These are phyloP conservation scores for Salvelinus namaycush DNA, from an alignment of 2,113 vertebrate species.

Conservation along the genomic window DNA sequence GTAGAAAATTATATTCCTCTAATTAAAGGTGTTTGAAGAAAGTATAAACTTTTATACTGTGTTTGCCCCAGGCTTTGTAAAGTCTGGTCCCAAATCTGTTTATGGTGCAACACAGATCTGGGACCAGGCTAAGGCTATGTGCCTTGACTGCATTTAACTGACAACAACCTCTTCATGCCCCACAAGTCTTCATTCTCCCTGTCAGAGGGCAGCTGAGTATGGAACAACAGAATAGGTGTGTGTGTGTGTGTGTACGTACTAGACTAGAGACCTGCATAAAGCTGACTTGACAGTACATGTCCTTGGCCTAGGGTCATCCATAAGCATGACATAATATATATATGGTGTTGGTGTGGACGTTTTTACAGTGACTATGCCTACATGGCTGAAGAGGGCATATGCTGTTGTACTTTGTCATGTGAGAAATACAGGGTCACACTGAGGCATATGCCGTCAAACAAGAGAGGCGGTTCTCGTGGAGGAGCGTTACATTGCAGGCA, in stretches of 20 bases:
- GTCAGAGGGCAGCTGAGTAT: neutral
- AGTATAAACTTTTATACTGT: neutral
- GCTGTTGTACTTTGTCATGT: neutral
- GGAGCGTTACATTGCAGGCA: neutral
- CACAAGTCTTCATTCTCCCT: neutral
- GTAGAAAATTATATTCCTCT: neutral
- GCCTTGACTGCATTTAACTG: neutral
- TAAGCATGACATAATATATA: neutral
- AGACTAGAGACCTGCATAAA: neutral
- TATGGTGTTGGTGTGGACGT: no score
- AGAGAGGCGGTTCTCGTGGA: neutral
- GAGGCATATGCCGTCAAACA: neutral
- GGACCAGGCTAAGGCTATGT: no score
- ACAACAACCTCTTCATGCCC: no score
- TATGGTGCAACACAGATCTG: no score
- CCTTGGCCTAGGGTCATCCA: neutral
- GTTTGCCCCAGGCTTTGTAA: neutral
- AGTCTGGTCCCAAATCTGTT: neutral
- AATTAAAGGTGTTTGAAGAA: conserved; percentile 13
- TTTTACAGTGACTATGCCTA: neutral
- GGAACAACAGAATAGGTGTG: neutral
- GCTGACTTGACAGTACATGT: neutral
- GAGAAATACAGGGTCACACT: neutral
- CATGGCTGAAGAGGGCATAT: neutral
- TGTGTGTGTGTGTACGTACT: no score